phyloP scores from a whole-genome alignment of 2,888 invertebrate genomes.

The Campoplex capitator region DNA sequence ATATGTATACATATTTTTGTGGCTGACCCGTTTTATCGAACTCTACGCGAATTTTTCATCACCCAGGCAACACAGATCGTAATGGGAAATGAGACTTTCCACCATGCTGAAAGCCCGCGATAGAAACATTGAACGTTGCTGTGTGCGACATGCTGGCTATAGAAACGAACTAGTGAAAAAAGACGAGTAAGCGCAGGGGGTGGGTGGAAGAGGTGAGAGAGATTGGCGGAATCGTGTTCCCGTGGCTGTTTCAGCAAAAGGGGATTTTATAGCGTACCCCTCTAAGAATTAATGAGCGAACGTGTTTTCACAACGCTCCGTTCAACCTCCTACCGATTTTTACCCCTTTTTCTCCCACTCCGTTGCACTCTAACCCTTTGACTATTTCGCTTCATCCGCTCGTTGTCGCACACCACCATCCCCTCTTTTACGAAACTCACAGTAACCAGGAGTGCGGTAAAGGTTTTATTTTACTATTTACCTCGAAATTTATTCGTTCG shows the following conservation, averaged over 20 bases:
- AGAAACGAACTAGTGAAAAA: background rate
- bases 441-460: slow-evolving; percentile 71
- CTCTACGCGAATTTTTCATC: slow-evolving; percentile 19
- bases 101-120: background rate
- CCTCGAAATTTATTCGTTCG: slow-evolving; percentile 76
- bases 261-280: slow-evolving; percentile 75
- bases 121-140: slow-evolving; percentile 39
- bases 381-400: background rate
- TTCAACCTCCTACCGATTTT: background rate
- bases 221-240: slow-evolving; percentile 64
- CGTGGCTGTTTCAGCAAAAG: slow-evolving; percentile 75
- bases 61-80: slow-evolving; percentile 34
- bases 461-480: slow-evolving; percentile 81
- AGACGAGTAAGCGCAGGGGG: background rate
- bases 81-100: slow-evolving; percentile 42
- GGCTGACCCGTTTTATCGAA: slow-evolving; percentile 40
- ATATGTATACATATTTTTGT: background rate
- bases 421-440: slow-evolving; percentile 23
- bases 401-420: background rate
- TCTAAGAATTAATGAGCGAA: slow-evolving; percentile 79
- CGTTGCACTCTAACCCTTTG: background rate
- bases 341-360: background rate
- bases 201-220: slow-evolving; percentile 1
- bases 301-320: slow-evolving; percentile 78
- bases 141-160: slow-evolving; percentile 27